Percentiles rank a stretch among this genome's conserved stretches.
Conservation (phyloP, 2,888 invertebrate species). For the Clunio marinus region DNA sequence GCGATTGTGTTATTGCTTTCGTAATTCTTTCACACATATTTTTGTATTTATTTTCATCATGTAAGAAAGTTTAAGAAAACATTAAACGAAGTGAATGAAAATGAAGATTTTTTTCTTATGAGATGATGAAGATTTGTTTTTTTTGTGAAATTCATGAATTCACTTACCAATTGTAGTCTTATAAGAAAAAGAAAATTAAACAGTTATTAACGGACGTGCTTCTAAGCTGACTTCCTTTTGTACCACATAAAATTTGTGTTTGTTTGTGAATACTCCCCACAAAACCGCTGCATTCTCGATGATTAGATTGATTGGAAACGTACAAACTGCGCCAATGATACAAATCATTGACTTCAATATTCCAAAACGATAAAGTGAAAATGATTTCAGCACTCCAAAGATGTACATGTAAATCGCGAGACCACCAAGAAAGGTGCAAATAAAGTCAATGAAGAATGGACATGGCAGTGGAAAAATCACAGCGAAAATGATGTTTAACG, state of each 20-base stretch:
- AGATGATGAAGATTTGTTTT: too few relatives aligned
- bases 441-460: slow-evolving; percentile 74
- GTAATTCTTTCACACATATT: too few relatives aligned
- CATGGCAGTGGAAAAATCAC: slow-evolving; percentile 83
- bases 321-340: slow-evolving; percentile 79
- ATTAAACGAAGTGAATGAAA: neutral
- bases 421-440: slow-evolving; percentile 87
- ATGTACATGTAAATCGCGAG: slow-evolving; percentile 97
- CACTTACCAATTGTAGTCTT: too few relatives aligned
- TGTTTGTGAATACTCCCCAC: slow-evolving; percentile 90
- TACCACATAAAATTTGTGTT: slow-evolving; percentile 95
- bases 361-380: slow-evolving; percentile 83
- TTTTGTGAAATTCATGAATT: too few relatives aligned
- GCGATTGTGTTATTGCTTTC: too few relatives aligned
- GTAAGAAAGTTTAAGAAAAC: too few relatives aligned
- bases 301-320: slow-evolving; percentile 88
- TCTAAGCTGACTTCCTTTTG: slow-evolving; percentile 69
- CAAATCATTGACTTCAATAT: slow-evolving; percentile 71
- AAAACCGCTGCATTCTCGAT: slow-evolving; percentile 94
- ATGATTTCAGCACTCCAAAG: slow-evolving; percentile 95
- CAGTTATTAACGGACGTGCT: slow-evolving; percentile 60
- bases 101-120: neutral
- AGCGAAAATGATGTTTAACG: slow-evolving; percentile 82
- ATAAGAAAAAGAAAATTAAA: too few relatives aligned
- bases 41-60: too few relatives aligned